Percentiles rank a stretch among this genome's conserved stretches.
These are phyloP conservation scores for Drosophila borborema DNA, from an alignment of 2,888 invertebrate species.

Conservation along the genomic window DNA sequence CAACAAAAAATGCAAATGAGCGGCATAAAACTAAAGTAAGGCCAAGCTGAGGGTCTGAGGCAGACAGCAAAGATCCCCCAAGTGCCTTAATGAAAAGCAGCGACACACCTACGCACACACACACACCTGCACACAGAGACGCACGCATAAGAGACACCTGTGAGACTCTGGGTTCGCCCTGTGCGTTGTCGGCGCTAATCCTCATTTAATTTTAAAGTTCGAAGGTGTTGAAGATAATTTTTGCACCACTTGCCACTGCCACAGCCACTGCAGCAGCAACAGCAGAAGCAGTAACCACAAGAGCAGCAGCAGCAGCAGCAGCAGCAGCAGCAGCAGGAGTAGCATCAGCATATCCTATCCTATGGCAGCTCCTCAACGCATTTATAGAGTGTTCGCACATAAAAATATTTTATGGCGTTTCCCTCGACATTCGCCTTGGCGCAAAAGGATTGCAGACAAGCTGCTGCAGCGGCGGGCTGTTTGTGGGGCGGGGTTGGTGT, in stretches of 20 bases:
- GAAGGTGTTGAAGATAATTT: slow-evolving; percentile 85
- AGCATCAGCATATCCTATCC: slow-evolving; percentile 5
- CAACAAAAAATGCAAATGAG: slow-evolving; percentile 74
- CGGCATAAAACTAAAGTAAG: slow-evolving; percentile 58
- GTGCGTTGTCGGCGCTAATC: slow-evolving; percentile 82
- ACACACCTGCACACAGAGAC: slow-evolving; percentile 18
- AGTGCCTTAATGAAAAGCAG: slow-evolving; percentile 78
- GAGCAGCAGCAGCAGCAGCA: slow-evolving; percentile 35
- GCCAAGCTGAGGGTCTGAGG: slow-evolving; percentile 19
- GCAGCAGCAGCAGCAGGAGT: slow-evolving; percentile 18
- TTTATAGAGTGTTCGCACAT: slow-evolving; percentile 81
- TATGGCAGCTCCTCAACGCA: slow-evolving; percentile 51
- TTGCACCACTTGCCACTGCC: slow-evolving; percentile 72
- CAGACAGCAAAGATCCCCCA: slow-evolving; percentile 71
- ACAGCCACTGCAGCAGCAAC: slow-evolving; percentile 26
- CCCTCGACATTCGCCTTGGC: slow-evolving; percentile 50
- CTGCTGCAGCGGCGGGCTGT: slow-evolving; percentile 2
- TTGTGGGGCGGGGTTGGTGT: background rate
- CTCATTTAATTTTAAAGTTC: slow-evolving; percentile 85
- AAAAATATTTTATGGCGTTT: slow-evolving; percentile 82
- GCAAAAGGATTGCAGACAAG: slow-evolving; percentile 79
- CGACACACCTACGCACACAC: slow-evolving; percentile 28
- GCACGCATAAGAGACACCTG: slow-evolving; percentile 31
- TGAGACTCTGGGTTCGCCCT: slow-evolving; percentile 27
- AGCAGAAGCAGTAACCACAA: slow-evolving; percentile 27